phyloP scores from a whole-genome alignment of 2,888 invertebrate species.

The Coelopa pilipes region DNA sequence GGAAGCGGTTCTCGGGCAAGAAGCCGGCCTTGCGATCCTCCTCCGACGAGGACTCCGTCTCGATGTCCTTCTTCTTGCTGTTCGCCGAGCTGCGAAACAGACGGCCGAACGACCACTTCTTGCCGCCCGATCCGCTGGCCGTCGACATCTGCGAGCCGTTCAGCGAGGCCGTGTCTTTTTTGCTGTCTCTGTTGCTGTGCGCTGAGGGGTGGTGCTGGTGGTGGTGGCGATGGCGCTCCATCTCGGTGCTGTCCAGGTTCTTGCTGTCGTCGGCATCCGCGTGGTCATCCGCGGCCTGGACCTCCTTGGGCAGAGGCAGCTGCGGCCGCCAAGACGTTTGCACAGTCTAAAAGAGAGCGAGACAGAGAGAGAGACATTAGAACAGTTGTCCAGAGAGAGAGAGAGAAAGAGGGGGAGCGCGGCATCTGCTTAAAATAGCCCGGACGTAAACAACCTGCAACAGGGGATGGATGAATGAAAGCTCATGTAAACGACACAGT shows the following conservation, averaged over 20 bases:
- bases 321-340: slow-evolving; percentile 67
- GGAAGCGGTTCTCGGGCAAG: slow-evolving; percentile 52
- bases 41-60: slow-evolving; percentile 64
- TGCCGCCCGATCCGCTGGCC: slow-evolving; percentile 56
- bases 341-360: slow-evolving; percentile 61
- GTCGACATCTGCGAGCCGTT: slow-evolving; percentile 45
- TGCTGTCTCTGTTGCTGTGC: slow-evolving; percentile 35
- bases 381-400: too few relatives aligned
- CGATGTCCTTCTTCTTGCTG: slow-evolving; percentile 73
- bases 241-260: slow-evolving; percentile 41
- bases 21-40: slow-evolving; percentile 67
- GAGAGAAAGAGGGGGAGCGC: too few relatives aligned
- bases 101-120: slow-evolving; percentile 85
- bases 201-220: too few relatives aligned
- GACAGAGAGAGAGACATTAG: background rate
- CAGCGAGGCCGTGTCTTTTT: slow-evolving; percentile 43
- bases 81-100: slow-evolving; percentile 73
- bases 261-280: slow-evolving; percentile 39
- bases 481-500: background rate
- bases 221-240: slow-evolving; percentile 50
- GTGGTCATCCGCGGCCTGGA: slow-evolving; percentile 57
- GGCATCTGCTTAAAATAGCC: background rate
- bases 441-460: too few relatives aligned
- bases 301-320: slow-evolving; percentile 65
- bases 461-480: too few relatives aligned